Base-by-base conservation (phyloP, 2,888 invertebrate genomes). In the Callyntrura sp. region DNA sequence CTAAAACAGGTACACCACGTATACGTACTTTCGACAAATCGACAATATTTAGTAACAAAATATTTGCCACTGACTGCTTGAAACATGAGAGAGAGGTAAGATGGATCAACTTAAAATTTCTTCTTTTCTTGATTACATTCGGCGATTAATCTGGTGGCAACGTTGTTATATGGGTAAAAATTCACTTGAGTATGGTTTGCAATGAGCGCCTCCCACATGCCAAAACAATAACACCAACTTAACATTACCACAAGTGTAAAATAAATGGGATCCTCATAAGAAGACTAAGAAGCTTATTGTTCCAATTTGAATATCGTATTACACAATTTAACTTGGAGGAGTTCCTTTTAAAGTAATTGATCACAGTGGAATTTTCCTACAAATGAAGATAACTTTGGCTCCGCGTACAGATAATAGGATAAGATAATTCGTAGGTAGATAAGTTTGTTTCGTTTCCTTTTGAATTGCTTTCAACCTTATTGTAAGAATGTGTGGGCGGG, bases 21-120 rank as follows among this genome's bases (percentile, higher is more conserved):
- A 23, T 25, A 11, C 14, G 20, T 17, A 17, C 12, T 35, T 35
- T 45, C 8, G 11, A 35, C n/a, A 73, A 4, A 3, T 12, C n/a
- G 8, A 57, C 25, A 78, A 35, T 11, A 25, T 8, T 28, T 17
- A 11, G 14, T 17, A 57, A 78, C 55, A 55, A 14, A 28, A 55
- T 28, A 35, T 55, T 78, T 78, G 25, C 17, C 55, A 78, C 78
- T 55, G 28, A 78, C 45, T 17, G 23, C 17, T n/a, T 73, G 70
- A 35, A 35, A 35, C 3, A 68, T 68, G 43, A 68, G n/a, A n/a
- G n/a, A n/a, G 4, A 0, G 5, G 76, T 76, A 43, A 51, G 25
- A 23, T 51, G 17, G 23, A 76, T 20, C 23, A 51, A 4, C 2
- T 0, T 25, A 28, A 55, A 57, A 78, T 55, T 55, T 57, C 9